Conservation (phyloP, 2,113 vertebrate genomes). For the Dermatemys mawii region DNA sequence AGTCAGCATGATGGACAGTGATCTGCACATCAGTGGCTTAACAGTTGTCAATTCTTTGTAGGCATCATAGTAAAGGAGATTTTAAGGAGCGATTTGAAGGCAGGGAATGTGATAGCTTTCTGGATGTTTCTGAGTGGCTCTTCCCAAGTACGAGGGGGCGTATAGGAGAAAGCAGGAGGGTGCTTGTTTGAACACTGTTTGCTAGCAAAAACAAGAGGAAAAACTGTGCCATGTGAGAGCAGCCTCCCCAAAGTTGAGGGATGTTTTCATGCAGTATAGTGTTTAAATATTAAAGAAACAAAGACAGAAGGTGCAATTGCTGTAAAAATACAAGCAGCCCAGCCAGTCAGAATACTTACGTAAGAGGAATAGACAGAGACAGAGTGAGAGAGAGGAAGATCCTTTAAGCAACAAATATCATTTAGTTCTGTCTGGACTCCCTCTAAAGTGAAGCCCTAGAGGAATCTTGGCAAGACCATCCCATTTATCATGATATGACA, state of each 20-base stretch:
- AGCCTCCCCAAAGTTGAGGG: background rate
- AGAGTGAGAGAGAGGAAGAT: background rate
- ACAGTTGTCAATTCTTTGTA: background rate
- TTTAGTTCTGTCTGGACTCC: background rate
- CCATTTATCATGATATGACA: slow-evolving; percentile 6
- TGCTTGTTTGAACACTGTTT: background rate
- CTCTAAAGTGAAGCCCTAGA: background rate
- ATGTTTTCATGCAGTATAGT: background rate
- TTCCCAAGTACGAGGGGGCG: background rate
- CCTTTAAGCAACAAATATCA: background rate
- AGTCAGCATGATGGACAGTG: background rate
- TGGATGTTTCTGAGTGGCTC: background rate
- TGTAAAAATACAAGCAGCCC: background rate
- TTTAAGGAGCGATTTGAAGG: background rate
- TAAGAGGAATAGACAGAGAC: background rate
- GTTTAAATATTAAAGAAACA: background rate
- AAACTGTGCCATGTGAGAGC: background rate
- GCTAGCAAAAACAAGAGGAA: background rate
- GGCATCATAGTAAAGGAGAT: background rate
- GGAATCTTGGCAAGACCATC: background rate
- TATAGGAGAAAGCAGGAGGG: background rate
- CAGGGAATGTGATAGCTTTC: background rate
- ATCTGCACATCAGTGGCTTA: background rate
- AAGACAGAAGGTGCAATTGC: background rate
- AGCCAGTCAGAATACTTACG: background rate